A percentile compares a stretch with the other conserved stretches of the same genome.
phyloP scores from a whole-genome alignment of 1,140 invertebrate genomes.

The Drosophila littoralis region DNA sequence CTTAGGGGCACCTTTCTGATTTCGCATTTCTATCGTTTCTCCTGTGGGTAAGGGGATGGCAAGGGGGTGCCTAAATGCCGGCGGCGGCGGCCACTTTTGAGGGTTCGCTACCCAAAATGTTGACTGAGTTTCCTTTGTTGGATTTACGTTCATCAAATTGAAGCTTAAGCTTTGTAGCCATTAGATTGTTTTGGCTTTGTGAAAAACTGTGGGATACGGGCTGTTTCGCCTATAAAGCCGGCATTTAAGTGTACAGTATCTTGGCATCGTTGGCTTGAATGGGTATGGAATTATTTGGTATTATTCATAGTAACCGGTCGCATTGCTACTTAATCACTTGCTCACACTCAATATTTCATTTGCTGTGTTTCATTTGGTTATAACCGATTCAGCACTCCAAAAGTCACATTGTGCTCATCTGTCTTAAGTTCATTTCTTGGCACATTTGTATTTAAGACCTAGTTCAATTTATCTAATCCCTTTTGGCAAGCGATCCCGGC shows the following conservation, averaged over 20 bases:
- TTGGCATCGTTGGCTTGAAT: background rate
- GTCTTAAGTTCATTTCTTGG: slow-evolving; percentile 36
- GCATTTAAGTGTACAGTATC: background rate
- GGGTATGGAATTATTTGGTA: background rate
- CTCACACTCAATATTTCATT: background rate
- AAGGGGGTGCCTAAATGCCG: slow-evolving; percentile 2
- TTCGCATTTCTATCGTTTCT: slow-evolving; percentile 35
- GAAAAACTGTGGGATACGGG: background rate
- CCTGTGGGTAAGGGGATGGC: background rate
- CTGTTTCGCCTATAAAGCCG: slow-evolving; percentile 2
- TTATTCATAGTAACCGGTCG: too few relatives aligned
- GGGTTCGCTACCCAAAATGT: slow-evolving; percentile 45
- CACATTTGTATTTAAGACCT: slow-evolving; percentile 29
- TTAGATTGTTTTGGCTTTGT: slow-evolving; percentile 53
- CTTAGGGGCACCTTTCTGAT: slow-evolving; percentile 64
- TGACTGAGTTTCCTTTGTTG: slow-evolving; percentile 37
- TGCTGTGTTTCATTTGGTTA: background rate
- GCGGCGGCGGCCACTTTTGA: slow-evolving; percentile 47
- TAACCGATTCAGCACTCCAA: slow-evolving; percentile 11
- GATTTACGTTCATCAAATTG: slow-evolving; percentile 74
- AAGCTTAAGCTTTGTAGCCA: slow-evolving; percentile 65
- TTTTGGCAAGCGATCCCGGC: slow-evolving; percentile 17
- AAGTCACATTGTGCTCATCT: slow-evolving; percentile 12
- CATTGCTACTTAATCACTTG: too few relatives aligned
- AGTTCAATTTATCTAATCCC: slow-evolving; percentile 48